Base-by-base conservation (phyloP, 37 sponge, comb jelly and placozoan genomes). In the Chondrilla cf. caribensis region DNA sequence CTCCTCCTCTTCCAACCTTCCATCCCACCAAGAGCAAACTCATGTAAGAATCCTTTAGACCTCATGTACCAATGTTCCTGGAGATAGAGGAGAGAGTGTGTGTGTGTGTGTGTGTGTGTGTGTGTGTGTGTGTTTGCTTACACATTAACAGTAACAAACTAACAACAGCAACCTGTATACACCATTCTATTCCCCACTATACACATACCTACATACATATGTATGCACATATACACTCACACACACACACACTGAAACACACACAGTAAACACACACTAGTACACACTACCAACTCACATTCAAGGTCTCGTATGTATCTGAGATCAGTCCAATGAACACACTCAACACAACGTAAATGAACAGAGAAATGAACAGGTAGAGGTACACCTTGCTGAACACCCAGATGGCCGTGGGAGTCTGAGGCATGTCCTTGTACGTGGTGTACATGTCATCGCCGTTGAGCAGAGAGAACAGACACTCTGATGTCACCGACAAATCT, bases 371-470 rank as follows among this genome's bases (percentile, higher is more conserved):
- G 86, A 96, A 98, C 40, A 90, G 42, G 73, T 96, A 98, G 85
- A 98, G 94, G 70, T 98, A 98, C 77, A 95, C 39, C 80, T 91
- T 88, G 51, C 90, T 88, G 89, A 92, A 97, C 26, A 97, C 55
- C 57, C 79, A 89, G 70, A 86, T 88, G 0, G 89, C 55, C 0
- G 44, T 42, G 79, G 89, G 84, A 25, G 70, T 64, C 2, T 58
- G 39, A 31, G 85, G 60, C 90, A 93, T 92, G 81, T 81, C 83
- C 58, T 88, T 64, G 82, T 89, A 98, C 0, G 99, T 96, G 62
- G 72, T 76, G 68, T 81, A 98, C 96, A 98, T 98, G 86, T 98
- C 99, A 60, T 98, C 99, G 68, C 99, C 99, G 62, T 98, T 98
- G 83, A 98, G 70, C 15, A 98, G 94, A 18, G 99, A 95, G 79